Conservation (phyloP, 1,140 invertebrate species). For the Melanaphis sacchari region DNA sequence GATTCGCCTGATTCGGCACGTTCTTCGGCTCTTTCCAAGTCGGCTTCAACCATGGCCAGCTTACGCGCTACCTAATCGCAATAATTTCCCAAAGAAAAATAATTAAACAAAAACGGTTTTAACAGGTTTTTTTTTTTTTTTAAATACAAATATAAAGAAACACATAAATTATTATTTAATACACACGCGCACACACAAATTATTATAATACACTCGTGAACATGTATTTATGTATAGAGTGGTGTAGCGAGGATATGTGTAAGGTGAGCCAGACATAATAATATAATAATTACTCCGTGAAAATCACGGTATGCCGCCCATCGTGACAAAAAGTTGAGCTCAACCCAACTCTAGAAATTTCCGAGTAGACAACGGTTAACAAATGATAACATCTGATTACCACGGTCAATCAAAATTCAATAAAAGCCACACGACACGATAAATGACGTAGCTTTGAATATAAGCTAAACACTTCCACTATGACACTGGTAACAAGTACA, state of each 20-base stretch:
- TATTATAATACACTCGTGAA: not conserved
- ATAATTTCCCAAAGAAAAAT: conserved; percentile 53
- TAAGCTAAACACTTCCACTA: not conserved
- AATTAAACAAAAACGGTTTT: not conserved
- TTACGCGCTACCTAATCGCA: conserved; percentile 97
- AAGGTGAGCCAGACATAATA: too few species aligned
- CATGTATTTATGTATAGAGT: not conserved
- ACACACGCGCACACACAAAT: not conserved
- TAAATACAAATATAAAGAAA: not conserved
- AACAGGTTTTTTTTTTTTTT: not conserved
- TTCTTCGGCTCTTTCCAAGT: conserved; percentile 99
- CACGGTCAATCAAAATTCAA: too few species aligned
- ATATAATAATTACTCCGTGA: not conserved
- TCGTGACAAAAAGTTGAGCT: too few species aligned
- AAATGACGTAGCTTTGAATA: not conserved
- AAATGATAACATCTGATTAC: too few species aligned
- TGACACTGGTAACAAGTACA: not conserved
- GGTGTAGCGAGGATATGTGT: not conserved
- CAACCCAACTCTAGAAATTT: too few species aligned
- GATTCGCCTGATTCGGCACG: conserved; percentile 99
- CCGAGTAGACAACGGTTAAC: too few species aligned
- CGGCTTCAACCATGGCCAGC: conserved; percentile 99
- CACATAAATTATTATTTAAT: not conserved
- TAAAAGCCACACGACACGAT: too few species aligned
- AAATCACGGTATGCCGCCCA: not conserved